Percentiles rank a stretch among this genome's conserved stretches.
Evolutionary conservation across 2,113 vertebrate genomes (phyloP).

Genomic region (Lagopus muta): DNA sequence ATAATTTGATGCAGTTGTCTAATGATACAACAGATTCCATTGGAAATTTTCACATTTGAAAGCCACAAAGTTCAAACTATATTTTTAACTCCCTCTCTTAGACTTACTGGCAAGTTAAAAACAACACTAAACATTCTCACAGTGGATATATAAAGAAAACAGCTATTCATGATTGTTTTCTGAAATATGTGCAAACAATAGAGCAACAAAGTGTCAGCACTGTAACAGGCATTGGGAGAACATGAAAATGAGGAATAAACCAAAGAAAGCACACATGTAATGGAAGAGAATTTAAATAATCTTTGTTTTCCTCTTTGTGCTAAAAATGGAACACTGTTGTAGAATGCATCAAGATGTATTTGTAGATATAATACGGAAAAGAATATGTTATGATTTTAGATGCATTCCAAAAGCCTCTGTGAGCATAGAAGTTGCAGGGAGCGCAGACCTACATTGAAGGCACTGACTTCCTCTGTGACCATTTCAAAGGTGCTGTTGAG

Average conservation of each 20-base stretch:
- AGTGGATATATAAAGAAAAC: background rate
- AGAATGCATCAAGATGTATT: background rate
- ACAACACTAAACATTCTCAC: background rate
- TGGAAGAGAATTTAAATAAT: background rate
- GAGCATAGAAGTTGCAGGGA: background rate
- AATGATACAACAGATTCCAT: background rate
- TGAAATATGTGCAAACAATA: background rate
- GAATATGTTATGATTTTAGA: background rate
- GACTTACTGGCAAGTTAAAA: background rate
- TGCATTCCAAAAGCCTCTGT: background rate
- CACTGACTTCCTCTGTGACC: background rate
- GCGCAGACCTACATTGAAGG: background rate
- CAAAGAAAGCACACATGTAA: constrained; percentile 31
- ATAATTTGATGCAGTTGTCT: background rate
- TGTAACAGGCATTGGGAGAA: constrained; percentile 14
- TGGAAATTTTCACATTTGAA: background rate
- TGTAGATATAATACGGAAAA: background rate
- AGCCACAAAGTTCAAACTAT: background rate
- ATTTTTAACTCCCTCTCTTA: background rate
- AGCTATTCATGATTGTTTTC: background rate
- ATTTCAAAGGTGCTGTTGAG: background rate
- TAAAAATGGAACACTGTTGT: constrained; percentile 34
- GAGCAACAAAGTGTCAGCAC: background rate
- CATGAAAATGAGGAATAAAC: constrained; percentile 22
- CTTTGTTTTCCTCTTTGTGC: background rate